These are phyloP conservation scores for Cochlearius cochlearius DNA, from an alignment of 2,113 vertebrate genomes.

Conservation along the genomic window DNA sequence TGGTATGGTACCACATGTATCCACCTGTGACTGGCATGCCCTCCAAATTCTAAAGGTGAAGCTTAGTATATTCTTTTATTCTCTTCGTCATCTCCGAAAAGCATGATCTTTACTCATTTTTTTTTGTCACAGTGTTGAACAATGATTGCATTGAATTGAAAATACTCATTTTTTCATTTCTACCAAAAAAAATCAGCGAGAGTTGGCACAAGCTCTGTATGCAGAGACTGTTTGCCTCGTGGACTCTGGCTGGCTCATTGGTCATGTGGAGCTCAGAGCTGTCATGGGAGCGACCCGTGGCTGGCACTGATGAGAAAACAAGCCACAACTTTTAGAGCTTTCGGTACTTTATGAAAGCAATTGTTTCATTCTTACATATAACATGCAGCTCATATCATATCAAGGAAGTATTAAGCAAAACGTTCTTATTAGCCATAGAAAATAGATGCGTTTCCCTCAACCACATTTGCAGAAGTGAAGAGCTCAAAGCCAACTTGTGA, in stretches of 20 bases:
- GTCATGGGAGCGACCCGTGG: neutral
- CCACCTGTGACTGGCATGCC: neutral
- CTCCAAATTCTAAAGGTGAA: neutral
- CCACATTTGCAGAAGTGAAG: neutral
- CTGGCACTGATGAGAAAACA: neutral
- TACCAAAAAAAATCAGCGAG: neutral
- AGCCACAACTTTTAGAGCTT: neutral
- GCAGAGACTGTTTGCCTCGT: neutral
- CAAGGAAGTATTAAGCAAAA: neutral
- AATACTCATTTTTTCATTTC: neutral
- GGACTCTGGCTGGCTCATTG: neutral
- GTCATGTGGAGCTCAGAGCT: neutral
- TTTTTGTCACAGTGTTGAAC: neutral
- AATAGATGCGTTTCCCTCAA: neutral
- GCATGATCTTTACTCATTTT: neutral
- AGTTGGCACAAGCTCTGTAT: neutral
- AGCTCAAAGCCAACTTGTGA: neutral
- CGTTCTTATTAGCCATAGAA: neutral
- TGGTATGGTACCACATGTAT: no score
- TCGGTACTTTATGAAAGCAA: neutral
- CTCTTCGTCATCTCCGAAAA: neutral
- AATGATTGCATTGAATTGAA: neutral
- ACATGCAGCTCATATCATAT: neutral
- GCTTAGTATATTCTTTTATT: neutral
- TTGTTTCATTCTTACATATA: neutral